Evolutionary conservation across 2,888 invertebrate genomes (phyloP).

Genomic region (Tetranychus piercei): DNA sequence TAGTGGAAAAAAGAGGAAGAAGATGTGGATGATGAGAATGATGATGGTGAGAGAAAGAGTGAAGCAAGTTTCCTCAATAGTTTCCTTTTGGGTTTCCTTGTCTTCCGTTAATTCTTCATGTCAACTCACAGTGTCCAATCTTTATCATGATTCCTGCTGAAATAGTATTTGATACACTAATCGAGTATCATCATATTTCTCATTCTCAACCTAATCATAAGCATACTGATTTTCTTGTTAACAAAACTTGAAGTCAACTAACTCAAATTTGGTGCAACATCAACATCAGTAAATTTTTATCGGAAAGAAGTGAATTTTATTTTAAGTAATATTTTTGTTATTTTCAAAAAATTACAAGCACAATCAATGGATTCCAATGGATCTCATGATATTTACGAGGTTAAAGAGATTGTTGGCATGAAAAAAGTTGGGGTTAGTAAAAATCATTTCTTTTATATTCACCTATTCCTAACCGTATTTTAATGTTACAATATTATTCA

Average conservation of each 20-base stretch:
- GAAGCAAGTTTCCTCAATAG: background rate
- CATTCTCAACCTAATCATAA: background rate
- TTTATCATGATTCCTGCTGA: no score
- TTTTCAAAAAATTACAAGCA: no score
- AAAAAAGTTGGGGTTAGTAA: constrained; percentile 4
- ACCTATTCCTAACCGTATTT: no score
- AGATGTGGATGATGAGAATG: background rate
- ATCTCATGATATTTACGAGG: constrained; percentile 8
- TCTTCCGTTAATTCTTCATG: background rate
- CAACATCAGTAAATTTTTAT: background rate
- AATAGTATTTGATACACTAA: no score
- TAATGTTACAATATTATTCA: no score
- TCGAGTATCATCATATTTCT: background rate
- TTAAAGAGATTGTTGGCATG: constrained; percentile 8
- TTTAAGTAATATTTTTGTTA: background rate
- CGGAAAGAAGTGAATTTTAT: background rate
- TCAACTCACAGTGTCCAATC: background rate
- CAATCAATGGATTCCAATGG: background rate
- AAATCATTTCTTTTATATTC: background rate
- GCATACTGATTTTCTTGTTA: background rate
- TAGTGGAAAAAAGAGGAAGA: background rate
- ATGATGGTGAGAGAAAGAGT: background rate
- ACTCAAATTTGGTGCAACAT: background rate
- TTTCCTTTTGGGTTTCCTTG: background rate
- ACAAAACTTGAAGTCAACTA: background rate